Percentiles rank a stretch among this genome's conserved stretches.
These are phyloP conservation scores for Danio aesculapii DNA, from an alignment of 2,797 vertebrate species.

Conservation along the genomic window DNA sequence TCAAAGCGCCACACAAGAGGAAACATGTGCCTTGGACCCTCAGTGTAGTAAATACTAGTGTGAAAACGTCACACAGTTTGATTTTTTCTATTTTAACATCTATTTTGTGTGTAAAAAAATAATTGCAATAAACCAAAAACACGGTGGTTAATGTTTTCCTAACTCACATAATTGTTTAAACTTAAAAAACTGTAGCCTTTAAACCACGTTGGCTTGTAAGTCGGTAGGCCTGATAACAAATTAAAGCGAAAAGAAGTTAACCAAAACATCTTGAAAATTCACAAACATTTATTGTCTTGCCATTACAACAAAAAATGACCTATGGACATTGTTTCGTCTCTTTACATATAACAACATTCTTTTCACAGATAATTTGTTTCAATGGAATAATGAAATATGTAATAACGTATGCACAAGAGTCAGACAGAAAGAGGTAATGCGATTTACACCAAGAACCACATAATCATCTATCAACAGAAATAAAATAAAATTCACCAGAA, in stretches of 20 bases:
- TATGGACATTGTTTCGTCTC: slow-evolving; percentile 80
- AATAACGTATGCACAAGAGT: slow-evolving; percentile 82
- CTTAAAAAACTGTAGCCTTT: not conserved
- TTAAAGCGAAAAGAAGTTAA: slow-evolving; percentile 60
- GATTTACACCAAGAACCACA: slow-evolving; percentile 80
- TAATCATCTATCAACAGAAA: slow-evolving; percentile 80
- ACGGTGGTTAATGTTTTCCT: not conserved
- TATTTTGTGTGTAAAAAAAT: not conserved
- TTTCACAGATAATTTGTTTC: slow-evolving; percentile 84
- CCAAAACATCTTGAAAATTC: slow-evolving; percentile 77
- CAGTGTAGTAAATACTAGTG: slow-evolving; percentile 15
- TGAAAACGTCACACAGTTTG: not conserved
- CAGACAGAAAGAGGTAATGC: slow-evolving; percentile 77
- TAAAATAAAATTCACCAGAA: slow-evolving; percentile 77
- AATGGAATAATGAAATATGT: slow-evolving; percentile 77
- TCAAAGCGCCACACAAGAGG: slow-evolving; percentile 76
- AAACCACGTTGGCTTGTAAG: not conserved
- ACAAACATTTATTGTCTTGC: slow-evolving; percentile 97
- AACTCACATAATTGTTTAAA: not conserved
- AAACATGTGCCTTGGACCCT: slow-evolving; percentile 50
- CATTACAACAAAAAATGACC: slow-evolving; percentile 89
- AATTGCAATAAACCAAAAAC: not conserved
- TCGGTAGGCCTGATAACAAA: slow-evolving; percentile 5
- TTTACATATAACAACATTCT: slow-evolving; percentile 86
- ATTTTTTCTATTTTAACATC: not conserved